A percentile compares a stretch with the other conserved stretches of the same genome.
Evolutionary conservation across 2,888 invertebrate genomes (phyloP).

Genomic region (Lithosia quadra): DNA sequence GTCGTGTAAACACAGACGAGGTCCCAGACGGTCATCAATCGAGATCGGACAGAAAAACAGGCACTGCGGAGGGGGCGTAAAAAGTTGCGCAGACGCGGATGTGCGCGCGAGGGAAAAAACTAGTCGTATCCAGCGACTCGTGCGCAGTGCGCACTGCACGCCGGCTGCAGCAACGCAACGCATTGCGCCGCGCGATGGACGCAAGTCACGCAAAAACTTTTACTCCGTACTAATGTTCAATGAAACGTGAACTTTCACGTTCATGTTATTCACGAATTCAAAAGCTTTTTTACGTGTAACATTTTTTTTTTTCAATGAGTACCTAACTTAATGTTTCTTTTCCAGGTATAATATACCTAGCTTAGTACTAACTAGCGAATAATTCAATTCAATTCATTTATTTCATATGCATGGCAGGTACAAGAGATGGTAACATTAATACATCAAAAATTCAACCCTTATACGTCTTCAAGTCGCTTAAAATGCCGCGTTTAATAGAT

Average conservation of each 20-base stretch:
- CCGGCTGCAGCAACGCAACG: slow-evolving; percentile 11
- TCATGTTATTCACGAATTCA: slow-evolving; percentile 24
- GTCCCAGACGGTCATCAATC: slow-evolving; percentile 75
- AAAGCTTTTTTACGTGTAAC: background rate
- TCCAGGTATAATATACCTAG: too few species aligned
- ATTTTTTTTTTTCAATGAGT: too few species aligned
- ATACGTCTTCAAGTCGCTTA: slow-evolving; percentile 38
- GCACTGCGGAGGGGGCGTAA: slow-evolving; percentile 66
- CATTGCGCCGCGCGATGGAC: slow-evolving; percentile 12
- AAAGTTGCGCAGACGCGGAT: slow-evolving; percentile 80
- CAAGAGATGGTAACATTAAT: too few species aligned
- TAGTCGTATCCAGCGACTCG: slow-evolving; percentile 67
- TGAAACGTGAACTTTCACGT: slow-evolving; percentile 44
- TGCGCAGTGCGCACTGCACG: slow-evolving; percentile 36
- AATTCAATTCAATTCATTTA: too few species aligned
- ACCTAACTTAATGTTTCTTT: too few species aligned
- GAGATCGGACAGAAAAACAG: slow-evolving; percentile 73
- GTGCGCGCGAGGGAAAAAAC: slow-evolving; percentile 69
- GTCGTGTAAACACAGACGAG: slow-evolving; percentile 68
- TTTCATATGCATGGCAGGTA: too few species aligned
- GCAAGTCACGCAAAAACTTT: slow-evolving; percentile 34
- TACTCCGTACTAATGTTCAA: slow-evolving; percentile 37
- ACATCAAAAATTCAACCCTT: slow-evolving; percentile 2
- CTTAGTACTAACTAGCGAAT: too few species aligned
- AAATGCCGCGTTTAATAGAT: slow-evolving; percentile 34